A percentile compares a stretch with the other conserved stretches of the same genome.
phyloP scores from a whole-genome alignment of 2,113 vertebrate species.

The Aviceda subcristata region DNA sequence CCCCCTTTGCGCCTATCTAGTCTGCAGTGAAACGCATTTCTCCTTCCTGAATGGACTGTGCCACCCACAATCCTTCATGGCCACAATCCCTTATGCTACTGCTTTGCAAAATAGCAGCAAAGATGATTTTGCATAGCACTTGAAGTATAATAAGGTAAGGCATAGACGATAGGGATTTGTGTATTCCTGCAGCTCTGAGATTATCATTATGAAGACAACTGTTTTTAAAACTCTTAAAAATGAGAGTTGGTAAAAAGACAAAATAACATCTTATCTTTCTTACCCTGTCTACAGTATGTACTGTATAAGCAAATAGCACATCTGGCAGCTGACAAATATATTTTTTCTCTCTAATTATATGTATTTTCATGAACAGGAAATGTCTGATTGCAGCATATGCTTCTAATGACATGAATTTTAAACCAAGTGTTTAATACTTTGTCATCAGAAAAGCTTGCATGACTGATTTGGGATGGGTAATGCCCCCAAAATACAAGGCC shows the following conservation, averaged over 20 bases:
- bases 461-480: background rate
- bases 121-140: background rate
- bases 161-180: background rate
- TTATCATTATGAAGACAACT: background rate
- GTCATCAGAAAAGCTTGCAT: background rate
- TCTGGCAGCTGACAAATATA: constrained; percentile 52
- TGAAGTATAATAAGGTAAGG: background rate
- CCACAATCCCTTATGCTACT: background rate
- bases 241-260: background rate
- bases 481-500: background rate
- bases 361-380: constrained; percentile 40
- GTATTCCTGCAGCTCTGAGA: background rate
- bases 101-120: background rate
- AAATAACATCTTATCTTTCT: background rate
- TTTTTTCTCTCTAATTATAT: constrained; percentile 39
- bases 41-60: background rate
- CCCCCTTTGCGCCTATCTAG: background rate
- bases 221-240: constrained; percentile 4
- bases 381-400: constrained; percentile 34
- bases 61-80: background rate
- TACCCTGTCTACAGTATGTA: background rate
- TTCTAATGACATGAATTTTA: background rate
- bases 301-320: constrained; percentile 38
- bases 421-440: background rate
- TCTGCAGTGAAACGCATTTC: background rate